Conservation (phyloP, 2,888 invertebrate genomes). For the Agriotes lineatus region DNA sequence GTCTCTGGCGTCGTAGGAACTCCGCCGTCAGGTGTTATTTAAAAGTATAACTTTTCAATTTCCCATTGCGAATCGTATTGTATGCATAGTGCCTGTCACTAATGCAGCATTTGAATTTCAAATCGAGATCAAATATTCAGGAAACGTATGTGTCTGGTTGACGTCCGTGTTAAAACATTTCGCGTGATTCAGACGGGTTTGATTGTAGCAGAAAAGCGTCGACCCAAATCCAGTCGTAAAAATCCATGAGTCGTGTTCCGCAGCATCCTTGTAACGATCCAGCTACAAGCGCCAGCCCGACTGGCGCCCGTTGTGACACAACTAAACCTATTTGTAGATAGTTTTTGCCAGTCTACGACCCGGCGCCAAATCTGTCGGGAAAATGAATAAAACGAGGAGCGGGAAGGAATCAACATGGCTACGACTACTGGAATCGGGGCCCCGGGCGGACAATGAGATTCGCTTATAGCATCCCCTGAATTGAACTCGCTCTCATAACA, state of each 20-base stretch:
- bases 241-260: slow-evolving; percentile 44
- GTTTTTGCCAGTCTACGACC: slow-evolving; percentile 54
- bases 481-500: slow-evolving; percentile 37
- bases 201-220: slow-evolving; percentile 53
- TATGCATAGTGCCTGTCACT: slow-evolving; percentile 51
- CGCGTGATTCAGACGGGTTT: slow-evolving; percentile 53
- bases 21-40: slow-evolving; percentile 53
- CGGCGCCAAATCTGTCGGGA: slow-evolving; percentile 51
- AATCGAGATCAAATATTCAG: slow-evolving; percentile 65
- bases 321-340: slow-evolving; percentile 54
- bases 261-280: slow-evolving; percentile 43
- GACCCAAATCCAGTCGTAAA: slow-evolving; percentile 55
- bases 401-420: slow-evolving; percentile 41
- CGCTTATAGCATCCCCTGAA: slow-evolving; percentile 42
- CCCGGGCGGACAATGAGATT: slow-evolving; percentile 43
- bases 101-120: slow-evolving; percentile 62
- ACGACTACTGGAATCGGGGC: slow-evolving; percentile 37
- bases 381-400: slow-evolving; percentile 48
- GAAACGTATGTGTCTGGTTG: slow-evolving; percentile 58
- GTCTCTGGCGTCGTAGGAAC: slow-evolving; percentile 18
- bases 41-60: slow-evolving; percentile 64
- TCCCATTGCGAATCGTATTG: slow-evolving; percentile 57
- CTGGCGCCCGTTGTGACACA: slow-evolving; percentile 51
- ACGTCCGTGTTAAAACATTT: slow-evolving; percentile 61
- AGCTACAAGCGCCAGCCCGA: slow-evolving; percentile 46